phyloP scores from a whole-genome alignment of 2,888 invertebrate species.

The Deroplatys truncata region DNA sequence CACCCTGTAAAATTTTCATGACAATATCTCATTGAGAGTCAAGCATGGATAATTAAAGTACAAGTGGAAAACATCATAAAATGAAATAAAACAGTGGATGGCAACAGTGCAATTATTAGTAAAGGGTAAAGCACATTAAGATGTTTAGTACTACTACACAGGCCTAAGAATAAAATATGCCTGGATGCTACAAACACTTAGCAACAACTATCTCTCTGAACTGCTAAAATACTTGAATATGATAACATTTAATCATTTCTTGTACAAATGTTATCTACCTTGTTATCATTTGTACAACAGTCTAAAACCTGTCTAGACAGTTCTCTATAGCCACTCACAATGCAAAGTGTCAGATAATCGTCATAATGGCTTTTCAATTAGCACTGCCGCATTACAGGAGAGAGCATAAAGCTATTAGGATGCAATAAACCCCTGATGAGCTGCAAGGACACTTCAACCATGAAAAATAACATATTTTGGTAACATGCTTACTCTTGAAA shows the following conservation, averaged over 20 bases:
- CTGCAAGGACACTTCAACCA: too few species aligned
- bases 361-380: neutral
- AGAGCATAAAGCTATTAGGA: neutral
- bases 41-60: too few species aligned
- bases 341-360: neutral
- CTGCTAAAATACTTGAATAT: neutral
- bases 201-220: neutral
- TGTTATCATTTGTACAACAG: neutral
- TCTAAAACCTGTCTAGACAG: neutral
- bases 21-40: too few species aligned
- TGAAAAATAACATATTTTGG: too few species aligned
- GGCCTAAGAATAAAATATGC: too few species aligned
- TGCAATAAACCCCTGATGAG: neutral
- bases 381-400: neutral
- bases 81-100: too few species aligned
- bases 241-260: neutral
- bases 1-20: too few species aligned
- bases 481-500: too few species aligned
- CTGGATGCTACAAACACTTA: neutral
- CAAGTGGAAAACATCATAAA: too few species aligned
- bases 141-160: too few species aligned
- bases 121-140: too few species aligned
- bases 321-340: neutral
- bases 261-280: neutral
- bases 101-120: too few species aligned